A percentile compares a stretch with the other conserved stretches of the same genome.
Conservation (phyloP, 2,113 vertebrate species). For the Aleadryas rufinucha region DNA sequence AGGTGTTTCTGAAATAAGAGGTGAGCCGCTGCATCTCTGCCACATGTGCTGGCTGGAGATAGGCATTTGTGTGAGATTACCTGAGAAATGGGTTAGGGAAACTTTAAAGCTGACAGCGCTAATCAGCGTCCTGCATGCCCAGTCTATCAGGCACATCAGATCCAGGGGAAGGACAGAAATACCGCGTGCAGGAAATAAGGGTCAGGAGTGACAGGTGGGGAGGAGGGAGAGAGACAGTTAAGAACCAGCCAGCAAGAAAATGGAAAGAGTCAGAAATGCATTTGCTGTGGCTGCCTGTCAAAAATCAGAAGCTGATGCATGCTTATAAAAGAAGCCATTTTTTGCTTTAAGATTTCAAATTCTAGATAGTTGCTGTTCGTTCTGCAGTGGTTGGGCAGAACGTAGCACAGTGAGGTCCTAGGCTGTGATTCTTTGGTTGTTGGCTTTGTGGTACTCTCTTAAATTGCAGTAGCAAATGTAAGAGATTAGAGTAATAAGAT, state of each 20-base stretch:
- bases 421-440: background rate
- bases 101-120: background rate
- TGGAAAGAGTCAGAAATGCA: background rate
- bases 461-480: background rate
- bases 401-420: background rate
- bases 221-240: background rate
- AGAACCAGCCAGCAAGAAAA: background rate
- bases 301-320: background rate
- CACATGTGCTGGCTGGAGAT: conserved; percentile 1
- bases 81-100: background rate
- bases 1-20: background rate
- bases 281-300: conserved; percentile 31
- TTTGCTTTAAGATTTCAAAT: background rate
- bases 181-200: background rate
- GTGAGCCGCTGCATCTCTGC: background rate
- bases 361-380: background rate
- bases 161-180: background rate
- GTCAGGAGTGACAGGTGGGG: background rate
- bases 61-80: background rate
- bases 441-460: background rate
- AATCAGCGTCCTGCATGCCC: background rate
- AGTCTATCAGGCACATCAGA: conserved; percentile 1
- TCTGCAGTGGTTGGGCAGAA: background rate
- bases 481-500: background rate
- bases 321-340: background rate